Conservation (phyloP, 2,113 vertebrate genomes). For the Phaethon lepturus region DNA sequence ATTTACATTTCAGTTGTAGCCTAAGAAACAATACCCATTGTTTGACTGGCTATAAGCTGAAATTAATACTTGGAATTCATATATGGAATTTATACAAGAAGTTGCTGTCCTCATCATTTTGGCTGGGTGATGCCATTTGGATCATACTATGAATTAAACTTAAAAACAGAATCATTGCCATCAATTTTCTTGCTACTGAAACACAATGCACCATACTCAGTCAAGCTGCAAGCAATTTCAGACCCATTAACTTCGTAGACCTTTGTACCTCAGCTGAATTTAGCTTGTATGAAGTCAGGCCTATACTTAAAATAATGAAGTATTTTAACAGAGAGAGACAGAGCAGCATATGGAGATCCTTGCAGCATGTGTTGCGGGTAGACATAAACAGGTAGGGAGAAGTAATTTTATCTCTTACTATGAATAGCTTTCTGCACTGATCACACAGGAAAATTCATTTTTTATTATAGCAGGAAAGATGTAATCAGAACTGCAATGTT, state of each 20-base stretch:
- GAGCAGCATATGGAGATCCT: neutral
- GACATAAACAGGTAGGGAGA: neutral
- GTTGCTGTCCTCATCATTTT: neutral
- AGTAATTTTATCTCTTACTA: neutral
- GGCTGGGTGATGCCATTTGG: neutral
- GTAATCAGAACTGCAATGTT: neutral
- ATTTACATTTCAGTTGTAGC: neutral
- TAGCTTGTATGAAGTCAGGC: neutral
- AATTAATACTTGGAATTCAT: neutral
- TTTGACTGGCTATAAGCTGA: neutral
- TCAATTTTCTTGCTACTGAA: neutral
- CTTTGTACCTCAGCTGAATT: neutral
- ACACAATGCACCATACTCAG: neutral
- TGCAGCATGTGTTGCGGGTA: neutral
- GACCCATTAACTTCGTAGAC: neutral
- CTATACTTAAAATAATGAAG: neutral
- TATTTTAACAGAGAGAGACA: neutral
- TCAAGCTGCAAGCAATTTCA: conserved; percentile 27
- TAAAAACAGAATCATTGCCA: neutral
- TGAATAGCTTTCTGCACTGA: neutral
- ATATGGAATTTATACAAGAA: neutral
- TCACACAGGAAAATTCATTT: neutral
- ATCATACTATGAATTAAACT: neutral
- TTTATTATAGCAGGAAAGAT: neutral
- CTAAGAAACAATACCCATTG: neutral